phyloP scores from a whole-genome alignment of 2,797 vertebrate genomes.

The Molothrus ater region DNA sequence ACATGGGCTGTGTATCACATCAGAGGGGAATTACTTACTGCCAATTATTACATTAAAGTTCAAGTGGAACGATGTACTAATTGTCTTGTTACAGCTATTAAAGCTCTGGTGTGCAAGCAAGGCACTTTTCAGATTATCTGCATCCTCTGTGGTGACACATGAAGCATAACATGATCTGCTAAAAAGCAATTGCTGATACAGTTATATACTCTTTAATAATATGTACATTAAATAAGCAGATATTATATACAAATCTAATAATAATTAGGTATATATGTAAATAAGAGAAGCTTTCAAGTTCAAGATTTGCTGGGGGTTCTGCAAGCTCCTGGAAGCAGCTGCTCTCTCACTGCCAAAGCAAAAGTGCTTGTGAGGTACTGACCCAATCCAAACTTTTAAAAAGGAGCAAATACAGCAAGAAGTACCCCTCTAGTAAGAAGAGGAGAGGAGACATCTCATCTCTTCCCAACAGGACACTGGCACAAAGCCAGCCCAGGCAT shows the following conservation, averaged over 20 bases:
- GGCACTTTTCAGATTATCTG: constrained; percentile 27
- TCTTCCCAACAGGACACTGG: neutral
- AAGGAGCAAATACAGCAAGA: neutral
- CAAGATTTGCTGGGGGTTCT: neutral
- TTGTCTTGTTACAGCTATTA: constrained; percentile 65
- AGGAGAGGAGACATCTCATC: neutral
- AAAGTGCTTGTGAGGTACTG: neutral
- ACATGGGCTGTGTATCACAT: neutral
- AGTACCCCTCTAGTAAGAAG: neutral
- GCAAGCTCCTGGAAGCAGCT: neutral
- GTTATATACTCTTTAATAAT: neutral
- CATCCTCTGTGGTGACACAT: neutral
- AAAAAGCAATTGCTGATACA: neutral
- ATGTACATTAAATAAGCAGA: neutral
- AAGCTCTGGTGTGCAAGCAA: constrained; percentile 48
- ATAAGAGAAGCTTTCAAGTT: neutral
- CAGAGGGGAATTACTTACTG: constrained; percentile 26
- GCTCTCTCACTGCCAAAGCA: neutral
- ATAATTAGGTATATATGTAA: neutral
- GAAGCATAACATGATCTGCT: neutral
- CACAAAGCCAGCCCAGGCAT: neutral
- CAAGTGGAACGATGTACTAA: constrained; percentile 60
- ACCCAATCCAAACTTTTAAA: neutral
- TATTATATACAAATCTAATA: neutral
- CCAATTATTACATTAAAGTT: constrained; percentile 56